These are phyloP conservation scores for Cyphomyrus plagiostoma DNA, from an alignment of 2,113 vertebrate genomes.

Conservation along the genomic window DNA sequence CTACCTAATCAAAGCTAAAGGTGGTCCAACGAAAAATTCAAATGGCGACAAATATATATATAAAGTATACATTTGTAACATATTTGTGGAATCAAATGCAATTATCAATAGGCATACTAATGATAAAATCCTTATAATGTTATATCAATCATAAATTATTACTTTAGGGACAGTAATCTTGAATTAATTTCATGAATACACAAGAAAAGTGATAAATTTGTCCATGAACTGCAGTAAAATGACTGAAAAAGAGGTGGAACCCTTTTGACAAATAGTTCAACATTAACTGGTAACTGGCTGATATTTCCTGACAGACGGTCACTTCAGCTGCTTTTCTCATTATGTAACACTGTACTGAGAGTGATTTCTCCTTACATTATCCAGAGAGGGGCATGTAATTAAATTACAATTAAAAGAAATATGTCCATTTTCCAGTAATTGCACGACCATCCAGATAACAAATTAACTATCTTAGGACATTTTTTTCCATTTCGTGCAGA, in stretches of 20 bases:
- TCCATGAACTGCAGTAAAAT: not conserved
- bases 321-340: not conserved
- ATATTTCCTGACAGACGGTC: not conserved
- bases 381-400: not conserved
- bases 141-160: not conserved
- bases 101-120: not conserved
- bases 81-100: no score
- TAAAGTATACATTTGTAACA: no score
- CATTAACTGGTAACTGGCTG: not conserved
- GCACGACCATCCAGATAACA: not conserved
- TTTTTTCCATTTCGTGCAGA: not conserved
- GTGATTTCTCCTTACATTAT: not conserved
- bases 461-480: not conserved
- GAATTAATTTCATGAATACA: not conserved
- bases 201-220: not conserved
- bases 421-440: not conserved
- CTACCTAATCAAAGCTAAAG: no score
- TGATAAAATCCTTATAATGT: not conserved
- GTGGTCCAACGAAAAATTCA: no score
- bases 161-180: not conserved
- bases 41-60: no score
- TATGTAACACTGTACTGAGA: not conserved
- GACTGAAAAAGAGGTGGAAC: not conserved
- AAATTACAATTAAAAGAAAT: slow-evolving; percentile 6
- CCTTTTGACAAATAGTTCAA: not conserved